Evolutionary conservation across 2,888 invertebrate genomes (phyloP).

Genomic region (Toxonevra muliebris): DNA sequence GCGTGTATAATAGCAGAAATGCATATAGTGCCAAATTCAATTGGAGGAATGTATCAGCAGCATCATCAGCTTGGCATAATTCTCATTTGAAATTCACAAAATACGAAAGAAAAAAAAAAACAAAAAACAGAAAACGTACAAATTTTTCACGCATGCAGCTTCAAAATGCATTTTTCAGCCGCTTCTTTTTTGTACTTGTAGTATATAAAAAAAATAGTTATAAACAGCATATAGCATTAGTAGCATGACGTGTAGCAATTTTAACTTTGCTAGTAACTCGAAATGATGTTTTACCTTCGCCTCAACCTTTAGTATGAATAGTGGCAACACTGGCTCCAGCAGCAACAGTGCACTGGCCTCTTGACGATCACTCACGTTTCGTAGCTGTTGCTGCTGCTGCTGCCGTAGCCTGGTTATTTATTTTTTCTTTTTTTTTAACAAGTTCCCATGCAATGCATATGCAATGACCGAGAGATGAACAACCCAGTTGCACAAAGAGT

Average conservation of each 20-base stretch:
- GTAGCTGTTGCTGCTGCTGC: constrained; percentile 46
- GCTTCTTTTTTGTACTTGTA: background rate
- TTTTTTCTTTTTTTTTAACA: no score
- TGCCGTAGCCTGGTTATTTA: no score
- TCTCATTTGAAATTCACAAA: background rate
- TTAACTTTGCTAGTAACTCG: no score
- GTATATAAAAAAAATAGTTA: no score
- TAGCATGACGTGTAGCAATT: no score
- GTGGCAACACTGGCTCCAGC: constrained; percentile 17
- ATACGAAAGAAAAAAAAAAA: background rate
- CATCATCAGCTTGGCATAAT: constrained; percentile 3
- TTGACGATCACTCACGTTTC: constrained; percentile 24
- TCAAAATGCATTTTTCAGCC: constrained; percentile 9
- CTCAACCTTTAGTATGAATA: background rate
- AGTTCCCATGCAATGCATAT: no score
- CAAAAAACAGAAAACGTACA: background rate
- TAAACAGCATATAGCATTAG: no score
- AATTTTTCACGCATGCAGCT: constrained; percentile 17
- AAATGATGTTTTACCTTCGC: no score
- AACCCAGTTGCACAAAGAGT: no score
- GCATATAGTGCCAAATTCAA: background rate
- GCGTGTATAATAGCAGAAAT: constrained; percentile 9
- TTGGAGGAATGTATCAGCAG: background rate
- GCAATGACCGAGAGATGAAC: no score
- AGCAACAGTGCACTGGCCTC: constrained; percentile 43